A percentile compares a stretch with the other conserved stretches of the same genome.
phyloP scores from a whole-genome alignment of 1,140 invertebrate genomes.

The Halictus rubicundus region DNA sequence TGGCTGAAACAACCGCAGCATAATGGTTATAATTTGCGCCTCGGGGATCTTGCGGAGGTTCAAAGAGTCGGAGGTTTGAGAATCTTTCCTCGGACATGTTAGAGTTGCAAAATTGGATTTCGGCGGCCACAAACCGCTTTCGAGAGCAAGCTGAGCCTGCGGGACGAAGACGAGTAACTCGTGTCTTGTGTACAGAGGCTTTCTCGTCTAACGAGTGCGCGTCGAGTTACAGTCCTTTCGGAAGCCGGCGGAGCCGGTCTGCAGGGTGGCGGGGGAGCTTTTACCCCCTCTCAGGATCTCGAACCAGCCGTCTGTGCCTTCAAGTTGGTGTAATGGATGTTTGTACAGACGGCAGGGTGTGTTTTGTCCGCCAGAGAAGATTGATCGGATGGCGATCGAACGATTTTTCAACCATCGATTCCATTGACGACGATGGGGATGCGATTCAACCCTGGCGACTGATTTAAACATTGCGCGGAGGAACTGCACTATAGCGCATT shows the following conservation, averaged over 20 bases:
- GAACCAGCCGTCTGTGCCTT: neutral
- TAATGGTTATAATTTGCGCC: too few species aligned
- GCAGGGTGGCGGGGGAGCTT: neutral
- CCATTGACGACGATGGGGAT: neutral
- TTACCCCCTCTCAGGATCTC: slow-evolving; percentile 1
- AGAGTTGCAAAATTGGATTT: too few species aligned
- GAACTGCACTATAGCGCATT: too few species aligned
- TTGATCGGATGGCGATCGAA: slow-evolving; percentile 3
- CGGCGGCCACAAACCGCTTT: too few species aligned
- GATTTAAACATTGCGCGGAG: too few species aligned
- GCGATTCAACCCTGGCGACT: too few species aligned
- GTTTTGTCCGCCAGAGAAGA: slow-evolving; percentile 13
- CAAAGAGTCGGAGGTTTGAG: too few species aligned
- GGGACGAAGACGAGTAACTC: too few species aligned
- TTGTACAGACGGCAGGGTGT: neutral
- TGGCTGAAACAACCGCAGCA: too few species aligned
- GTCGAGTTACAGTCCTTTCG: slow-evolving; percentile 33
- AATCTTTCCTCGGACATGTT: too few species aligned
- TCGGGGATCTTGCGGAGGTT: too few species aligned
- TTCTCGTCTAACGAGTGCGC: slow-evolving; percentile 33
- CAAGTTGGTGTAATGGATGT: slow-evolving; percentile 40
- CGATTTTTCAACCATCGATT: neutral
- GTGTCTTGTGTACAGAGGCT: slow-evolving; percentile 33
- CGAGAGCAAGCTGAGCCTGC: too few species aligned
- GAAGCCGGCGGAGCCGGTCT: neutral